phyloP scores from a whole-genome alignment of 2,888 invertebrate species.

The Aspidiotus destructor region DNA sequence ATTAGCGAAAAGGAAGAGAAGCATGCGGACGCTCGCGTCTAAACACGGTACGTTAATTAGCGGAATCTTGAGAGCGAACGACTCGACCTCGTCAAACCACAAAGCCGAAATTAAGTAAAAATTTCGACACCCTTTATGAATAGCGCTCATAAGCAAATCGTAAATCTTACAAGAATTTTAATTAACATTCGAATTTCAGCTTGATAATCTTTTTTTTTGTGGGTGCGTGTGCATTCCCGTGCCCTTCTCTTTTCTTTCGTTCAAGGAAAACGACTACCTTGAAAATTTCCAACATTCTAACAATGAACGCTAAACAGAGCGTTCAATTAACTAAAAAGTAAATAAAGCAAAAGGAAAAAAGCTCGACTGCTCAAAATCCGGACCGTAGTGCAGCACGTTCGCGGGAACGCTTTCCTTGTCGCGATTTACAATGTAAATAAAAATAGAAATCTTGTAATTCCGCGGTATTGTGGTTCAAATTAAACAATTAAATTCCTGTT shows the following conservation, averaged over 20 bases:
- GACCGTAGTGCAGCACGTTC: no score
- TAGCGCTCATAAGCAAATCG: slow-evolving; percentile 6
- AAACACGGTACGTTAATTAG: slow-evolving; percentile 1
- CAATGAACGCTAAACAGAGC: no score
- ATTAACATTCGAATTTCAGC: neutral
- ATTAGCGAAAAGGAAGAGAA: no score
- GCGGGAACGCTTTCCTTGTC: no score
- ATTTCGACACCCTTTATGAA: slow-evolving; percentile 5
- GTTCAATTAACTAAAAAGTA: no score
- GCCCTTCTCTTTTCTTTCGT: no score
- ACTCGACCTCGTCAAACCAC: neutral
- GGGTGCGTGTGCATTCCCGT: no score
- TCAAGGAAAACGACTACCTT: no score
- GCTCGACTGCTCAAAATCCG: no score
- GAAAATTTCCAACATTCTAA: no score
- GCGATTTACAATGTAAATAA: slow-evolving; percentile 7
- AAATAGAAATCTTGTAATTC: slow-evolving; percentile 27
- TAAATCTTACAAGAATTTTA: slow-evolving; percentile 3
- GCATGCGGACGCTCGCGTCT: neutral
- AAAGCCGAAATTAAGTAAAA: neutral
- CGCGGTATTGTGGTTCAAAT: slow-evolving; percentile 27
- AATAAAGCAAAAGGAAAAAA: no score
- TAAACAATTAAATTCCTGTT: slow-evolving; percentile 30
- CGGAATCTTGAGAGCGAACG: neutral
- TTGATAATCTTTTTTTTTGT: no score